These are phyloP conservation scores for Gallinago undulata DNA, from an alignment of 2,113 vertebrate genomes.

Conservation along the genomic window DNA sequence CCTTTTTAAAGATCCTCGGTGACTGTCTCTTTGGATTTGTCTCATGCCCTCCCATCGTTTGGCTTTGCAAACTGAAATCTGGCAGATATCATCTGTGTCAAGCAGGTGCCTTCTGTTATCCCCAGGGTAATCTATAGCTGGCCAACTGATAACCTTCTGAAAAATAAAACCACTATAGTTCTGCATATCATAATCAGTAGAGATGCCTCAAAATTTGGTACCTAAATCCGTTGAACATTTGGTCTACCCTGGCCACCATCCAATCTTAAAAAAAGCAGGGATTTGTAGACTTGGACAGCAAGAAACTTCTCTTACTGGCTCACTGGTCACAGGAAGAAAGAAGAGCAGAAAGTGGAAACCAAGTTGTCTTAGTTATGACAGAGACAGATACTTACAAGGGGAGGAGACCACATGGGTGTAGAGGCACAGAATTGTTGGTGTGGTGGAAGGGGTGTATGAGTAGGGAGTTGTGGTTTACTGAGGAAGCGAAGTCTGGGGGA, in stretches of 20 bases:
- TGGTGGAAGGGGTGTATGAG: neutral
- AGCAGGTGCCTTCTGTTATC: conserved; percentile 42
- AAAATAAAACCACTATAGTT: conserved; percentile 4
- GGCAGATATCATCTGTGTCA: conserved; percentile 17
- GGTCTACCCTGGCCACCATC: neutral
- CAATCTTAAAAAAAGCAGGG: neutral
- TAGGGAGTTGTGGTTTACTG: neutral
- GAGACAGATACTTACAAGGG: neutral
- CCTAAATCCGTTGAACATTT: neutral
- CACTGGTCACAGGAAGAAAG: neutral
- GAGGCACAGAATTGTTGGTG: neutral
- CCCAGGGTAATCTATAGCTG: neutral
- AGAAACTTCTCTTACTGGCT: neutral
- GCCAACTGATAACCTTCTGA: conserved; percentile 20
- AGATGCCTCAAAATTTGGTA: neutral
- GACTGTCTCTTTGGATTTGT: neutral
- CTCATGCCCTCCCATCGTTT: neutral
- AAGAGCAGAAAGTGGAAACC: neutral
- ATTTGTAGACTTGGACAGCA: neutral
- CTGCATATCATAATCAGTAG: neutral
- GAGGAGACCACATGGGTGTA: neutral
- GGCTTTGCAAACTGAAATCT: conserved; percentile 39
- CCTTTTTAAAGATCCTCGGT: neutral
- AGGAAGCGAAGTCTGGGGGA: neutral
- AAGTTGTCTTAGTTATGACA: neutral